A percentile compares a stretch with the other conserved stretches of the same genome.
phyloP scores from a whole-genome alignment of 2,113 vertebrate species.

The Albula glossodonta region DNA sequence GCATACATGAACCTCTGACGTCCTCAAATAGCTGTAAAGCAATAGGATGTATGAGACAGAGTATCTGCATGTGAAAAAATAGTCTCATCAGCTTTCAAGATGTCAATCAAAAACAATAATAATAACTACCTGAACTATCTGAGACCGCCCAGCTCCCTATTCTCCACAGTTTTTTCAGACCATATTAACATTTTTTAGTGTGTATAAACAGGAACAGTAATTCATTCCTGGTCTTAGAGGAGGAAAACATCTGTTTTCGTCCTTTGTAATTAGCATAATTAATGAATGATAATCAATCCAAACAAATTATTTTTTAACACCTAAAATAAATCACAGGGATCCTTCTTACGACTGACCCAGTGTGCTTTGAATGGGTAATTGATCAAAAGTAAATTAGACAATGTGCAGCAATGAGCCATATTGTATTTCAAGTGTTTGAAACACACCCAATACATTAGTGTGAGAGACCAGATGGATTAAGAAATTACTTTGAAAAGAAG shows the following conservation, averaged over 20 bases:
- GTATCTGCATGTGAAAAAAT: neutral
- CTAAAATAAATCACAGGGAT: constrained; percentile 77
- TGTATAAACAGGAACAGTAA: constrained; percentile 70
- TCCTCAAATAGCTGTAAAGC: too few relatives aligned
- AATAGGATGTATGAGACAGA: too few relatives aligned
- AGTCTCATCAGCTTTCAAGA: too few relatives aligned
- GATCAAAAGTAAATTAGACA: constrained; percentile 69
- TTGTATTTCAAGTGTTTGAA: constrained; percentile 53
- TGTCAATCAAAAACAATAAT: too few relatives aligned
- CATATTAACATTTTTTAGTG: constrained; percentile 69
- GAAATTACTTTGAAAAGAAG: constrained; percentile 17
- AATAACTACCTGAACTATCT: neutral
- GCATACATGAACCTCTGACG: too few relatives aligned
- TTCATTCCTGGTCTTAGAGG: constrained; percentile 73
- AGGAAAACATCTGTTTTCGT: constrained; percentile 83
- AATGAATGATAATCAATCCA: constrained; percentile 80
- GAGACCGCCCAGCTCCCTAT: neutral
- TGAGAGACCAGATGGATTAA: constrained; percentile 40
- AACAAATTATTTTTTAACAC: constrained; percentile 78
- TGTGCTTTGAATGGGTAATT: constrained; percentile 58
- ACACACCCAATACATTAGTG: constrained; percentile 51
- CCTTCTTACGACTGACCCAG: constrained; percentile 51
- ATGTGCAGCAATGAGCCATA: constrained; percentile 54
- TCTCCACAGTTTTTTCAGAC: constrained; percentile 36
- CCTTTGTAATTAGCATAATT: constrained; percentile 80